Conservation (phyloP, 2,888 invertebrate species). For the Rhagium mordax region DNA sequence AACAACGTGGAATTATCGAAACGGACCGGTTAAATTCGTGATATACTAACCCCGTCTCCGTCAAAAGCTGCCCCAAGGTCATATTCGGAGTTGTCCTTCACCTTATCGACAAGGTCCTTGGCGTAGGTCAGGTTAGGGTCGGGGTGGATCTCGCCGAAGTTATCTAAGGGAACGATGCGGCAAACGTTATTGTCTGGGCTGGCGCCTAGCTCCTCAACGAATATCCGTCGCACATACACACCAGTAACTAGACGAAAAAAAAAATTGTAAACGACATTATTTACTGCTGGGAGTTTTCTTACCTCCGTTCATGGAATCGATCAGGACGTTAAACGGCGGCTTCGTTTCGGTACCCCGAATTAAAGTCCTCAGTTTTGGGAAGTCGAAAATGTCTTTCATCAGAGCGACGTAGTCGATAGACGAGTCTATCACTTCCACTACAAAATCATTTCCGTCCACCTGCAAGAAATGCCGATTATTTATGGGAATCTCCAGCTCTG, state of each 20-base stretch:
- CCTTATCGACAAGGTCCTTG: constrained; percentile 79
- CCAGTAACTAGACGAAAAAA: constrained; percentile 84
- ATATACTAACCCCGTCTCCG: constrained; percentile 87
- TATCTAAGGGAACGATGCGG: constrained; percentile 86
- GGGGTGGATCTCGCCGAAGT: constrained; percentile 97
- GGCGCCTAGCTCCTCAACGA: constrained; percentile 89
- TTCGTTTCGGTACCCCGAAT: constrained; percentile 79
- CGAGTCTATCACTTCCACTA: constrained; percentile 92
- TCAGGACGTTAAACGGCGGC: constrained; percentile 84
- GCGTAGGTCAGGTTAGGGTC: constrained; percentile 97
- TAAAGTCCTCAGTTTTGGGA: constrained; percentile 81
- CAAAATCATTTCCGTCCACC: constrained; percentile 82
- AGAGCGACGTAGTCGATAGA: constrained; percentile 89
- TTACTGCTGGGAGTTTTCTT: constrained; percentile 53
- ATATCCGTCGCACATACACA: constrained; percentile 92
- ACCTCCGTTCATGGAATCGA: constrained; percentile 97
- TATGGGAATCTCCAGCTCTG: neutral
- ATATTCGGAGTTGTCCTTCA: constrained; percentile 73
- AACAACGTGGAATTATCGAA: constrained; percentile 43
- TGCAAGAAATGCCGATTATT: constrained; percentile 63
- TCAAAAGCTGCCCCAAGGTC: constrained; percentile 98
- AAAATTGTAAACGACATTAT: too few relatives aligned
- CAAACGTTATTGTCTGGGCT: constrained; percentile 78
- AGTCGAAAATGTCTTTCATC: constrained; percentile 99
- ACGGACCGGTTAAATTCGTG: too few relatives aligned